Evolutionary conservation across 2,113 vertebrate genomes (phyloP).

Genomic region (Butorides virescens): DNA sequence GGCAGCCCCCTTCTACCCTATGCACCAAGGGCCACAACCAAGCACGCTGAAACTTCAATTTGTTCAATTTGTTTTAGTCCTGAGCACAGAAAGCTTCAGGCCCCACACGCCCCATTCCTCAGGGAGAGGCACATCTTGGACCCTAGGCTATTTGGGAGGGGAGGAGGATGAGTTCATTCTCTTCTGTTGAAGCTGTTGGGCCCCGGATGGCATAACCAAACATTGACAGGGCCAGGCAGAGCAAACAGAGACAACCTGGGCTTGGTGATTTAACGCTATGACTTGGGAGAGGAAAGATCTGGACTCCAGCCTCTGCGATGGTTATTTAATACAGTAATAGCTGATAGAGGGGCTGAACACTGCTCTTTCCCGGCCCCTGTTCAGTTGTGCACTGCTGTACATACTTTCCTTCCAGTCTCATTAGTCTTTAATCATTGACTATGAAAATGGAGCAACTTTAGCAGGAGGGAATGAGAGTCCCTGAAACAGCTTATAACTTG

Average conservation of each 20-base stretch:
- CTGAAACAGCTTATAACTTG: not conserved
- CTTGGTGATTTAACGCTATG: not conserved
- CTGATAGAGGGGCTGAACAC: not conserved
- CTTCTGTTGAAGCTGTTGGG: not conserved
- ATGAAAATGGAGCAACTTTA: not conserved
- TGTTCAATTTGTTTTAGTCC: rapidly evolving
- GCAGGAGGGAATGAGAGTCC: not conserved
- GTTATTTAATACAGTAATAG: not conserved
- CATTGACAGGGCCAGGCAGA: not conserved
- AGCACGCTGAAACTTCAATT: not conserved
- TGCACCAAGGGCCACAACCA: not conserved
- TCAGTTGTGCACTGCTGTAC: not conserved
- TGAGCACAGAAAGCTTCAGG: not conserved
- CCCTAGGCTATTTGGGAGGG: not conserved
- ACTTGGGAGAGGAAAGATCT: not conserved
- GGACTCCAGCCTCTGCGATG: not conserved
- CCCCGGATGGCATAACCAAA: rapidly evolving
- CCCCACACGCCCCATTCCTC: not conserved
- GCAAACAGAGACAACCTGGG: not conserved
- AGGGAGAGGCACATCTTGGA: not conserved
- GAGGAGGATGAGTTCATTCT: not conserved
- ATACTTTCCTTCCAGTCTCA: not conserved
- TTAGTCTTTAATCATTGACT: not conserved
- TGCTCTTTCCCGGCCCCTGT: not conserved
- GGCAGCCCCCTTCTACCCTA: not conserved